These are phyloP conservation scores for Camelus bactrianus DNA, from an alignment of 2,113 vertebrate species.

Conservation along the genomic window DNA sequence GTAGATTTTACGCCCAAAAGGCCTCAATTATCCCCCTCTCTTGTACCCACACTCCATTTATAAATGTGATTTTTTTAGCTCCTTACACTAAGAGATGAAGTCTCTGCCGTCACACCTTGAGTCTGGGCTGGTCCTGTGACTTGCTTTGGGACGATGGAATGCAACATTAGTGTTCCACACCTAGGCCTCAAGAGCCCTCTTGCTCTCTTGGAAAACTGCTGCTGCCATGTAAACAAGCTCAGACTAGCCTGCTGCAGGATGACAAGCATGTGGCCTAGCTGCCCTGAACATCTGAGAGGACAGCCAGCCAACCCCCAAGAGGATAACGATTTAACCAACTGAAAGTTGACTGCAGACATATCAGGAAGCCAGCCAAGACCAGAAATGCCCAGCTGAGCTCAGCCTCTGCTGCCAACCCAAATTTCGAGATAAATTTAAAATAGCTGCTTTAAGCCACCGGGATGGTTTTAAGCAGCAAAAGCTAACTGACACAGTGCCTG, in stretches of 20 bases:
- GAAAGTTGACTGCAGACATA: background rate
- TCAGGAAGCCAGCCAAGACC: conserved; percentile 1
- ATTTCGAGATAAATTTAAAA: conserved; percentile 42
- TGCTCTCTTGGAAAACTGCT: background rate
- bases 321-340: conserved; percentile 10
- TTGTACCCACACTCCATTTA: background rate
- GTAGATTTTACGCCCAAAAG: background rate
- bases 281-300: background rate
- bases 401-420: background rate
- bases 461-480: conserved; percentile 5
- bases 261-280: background rate
- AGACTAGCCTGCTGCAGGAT: background rate
- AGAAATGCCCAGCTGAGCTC: background rate
- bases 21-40: background rate
- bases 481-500: background rate
- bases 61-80: conserved; percentile 25
- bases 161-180: background rate
- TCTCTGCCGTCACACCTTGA: background rate
- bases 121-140: background rate
- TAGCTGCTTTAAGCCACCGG: background rate
- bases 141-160: background rate
- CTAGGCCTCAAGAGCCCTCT: background rate
- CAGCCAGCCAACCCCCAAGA: background rate
- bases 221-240: background rate
- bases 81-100: background rate